Evolutionary conservation across 1,140 invertebrate genomes (phyloP).

Genomic region (Neodiprion lecontei): DNA sequence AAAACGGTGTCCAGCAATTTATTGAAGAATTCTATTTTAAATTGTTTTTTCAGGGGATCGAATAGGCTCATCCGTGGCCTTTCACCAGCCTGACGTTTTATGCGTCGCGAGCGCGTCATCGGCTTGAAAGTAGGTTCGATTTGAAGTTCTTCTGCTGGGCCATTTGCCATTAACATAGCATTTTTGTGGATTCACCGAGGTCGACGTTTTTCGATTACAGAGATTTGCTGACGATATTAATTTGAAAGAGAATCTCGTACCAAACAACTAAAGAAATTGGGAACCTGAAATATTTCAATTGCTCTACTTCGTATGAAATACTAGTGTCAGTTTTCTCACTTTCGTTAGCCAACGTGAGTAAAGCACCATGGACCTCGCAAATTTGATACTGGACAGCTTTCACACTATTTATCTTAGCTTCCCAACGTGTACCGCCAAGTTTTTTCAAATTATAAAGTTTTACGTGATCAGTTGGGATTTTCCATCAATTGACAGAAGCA

Average conservation of each 20-base stretch:
- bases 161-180: slow-evolving; percentile 31
- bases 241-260: slow-evolving; percentile 41
- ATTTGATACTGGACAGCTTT: slow-evolving; percentile 28
- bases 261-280: slow-evolving; percentile 40
- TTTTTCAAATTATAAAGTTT: slow-evolving; percentile 30
- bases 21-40: slow-evolving; percentile 26
- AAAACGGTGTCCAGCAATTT: slow-evolving; percentile 19
- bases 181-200: slow-evolving; percentile 43
- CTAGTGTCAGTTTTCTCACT: slow-evolving; percentile 39
- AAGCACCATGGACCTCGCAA: slow-evolving; percentile 22
- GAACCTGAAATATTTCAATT: slow-evolving; percentile 33
- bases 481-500: slow-evolving; percentile 2
- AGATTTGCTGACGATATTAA: slow-evolving; percentile 43
- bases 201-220: slow-evolving; percentile 33
- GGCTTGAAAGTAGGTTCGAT: slow-evolving; percentile 39
- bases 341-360: slow-evolving; percentile 36
- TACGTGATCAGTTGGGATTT: slow-evolving; percentile 31
- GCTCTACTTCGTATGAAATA: slow-evolving; percentile 36
- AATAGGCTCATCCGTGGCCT: slow-evolving; percentile 20
- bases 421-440: slow-evolving; percentile 37
- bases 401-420: slow-evolving; percentile 31
- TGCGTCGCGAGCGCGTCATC: slow-evolving; percentile 37
- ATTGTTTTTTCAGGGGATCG: slow-evolving; percentile 23
- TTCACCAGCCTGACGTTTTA: slow-evolving; percentile 14
- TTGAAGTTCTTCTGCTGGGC: slow-evolving; percentile 43